Conservation (phyloP, 2,888 invertebrate genomes). For the Ecliptopera silaceata region DNA sequence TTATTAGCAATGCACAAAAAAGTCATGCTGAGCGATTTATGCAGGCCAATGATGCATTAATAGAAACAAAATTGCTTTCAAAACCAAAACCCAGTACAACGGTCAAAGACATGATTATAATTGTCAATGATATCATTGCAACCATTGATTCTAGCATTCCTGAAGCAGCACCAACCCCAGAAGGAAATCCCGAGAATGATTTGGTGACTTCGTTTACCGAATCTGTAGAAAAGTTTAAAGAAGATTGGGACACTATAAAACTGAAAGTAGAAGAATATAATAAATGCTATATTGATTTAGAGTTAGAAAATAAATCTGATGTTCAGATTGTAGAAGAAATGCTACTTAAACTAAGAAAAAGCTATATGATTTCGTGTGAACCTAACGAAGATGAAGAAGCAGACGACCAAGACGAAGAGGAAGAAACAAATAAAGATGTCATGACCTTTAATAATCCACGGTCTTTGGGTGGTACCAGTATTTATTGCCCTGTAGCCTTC, state of each 20-base stretch:
- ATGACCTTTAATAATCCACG: conserved; percentile 57
- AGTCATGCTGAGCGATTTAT: conserved; percentile 55
- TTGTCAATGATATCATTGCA: conserved; percentile 47
- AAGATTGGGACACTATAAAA: conserved; percentile 67
- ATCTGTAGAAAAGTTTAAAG: conserved; percentile 62
- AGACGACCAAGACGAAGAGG: conserved; percentile 50
- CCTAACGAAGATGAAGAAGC: conserved; percentile 53
- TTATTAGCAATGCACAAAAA: conserved; percentile 55
- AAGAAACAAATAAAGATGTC: conserved; percentile 48
- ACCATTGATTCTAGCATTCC: conserved; percentile 33
- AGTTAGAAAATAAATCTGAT: conserved; percentile 71
- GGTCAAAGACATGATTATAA: conserved; percentile 45
- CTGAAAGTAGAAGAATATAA: conserved; percentile 65
- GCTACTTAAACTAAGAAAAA: conserved; percentile 60
- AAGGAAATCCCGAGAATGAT: conserved; percentile 39
- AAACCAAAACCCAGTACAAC: conserved; percentile 34
- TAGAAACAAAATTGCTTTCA: conserved; percentile 53
- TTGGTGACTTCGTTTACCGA: conserved; percentile 47
- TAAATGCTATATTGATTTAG: conserved; percentile 69
- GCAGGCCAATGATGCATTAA: conserved; percentile 58
- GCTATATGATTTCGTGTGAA: conserved; percentile 54
- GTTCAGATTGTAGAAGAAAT: conserved; percentile 64
- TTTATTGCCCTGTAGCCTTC: conserved; percentile 85
- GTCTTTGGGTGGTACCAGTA: conserved; percentile 81
- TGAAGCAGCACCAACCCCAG: conserved; percentile 38